Base-by-base conservation (phyloP, 2,888 invertebrate species). In the Apotomis capreana region DNA sequence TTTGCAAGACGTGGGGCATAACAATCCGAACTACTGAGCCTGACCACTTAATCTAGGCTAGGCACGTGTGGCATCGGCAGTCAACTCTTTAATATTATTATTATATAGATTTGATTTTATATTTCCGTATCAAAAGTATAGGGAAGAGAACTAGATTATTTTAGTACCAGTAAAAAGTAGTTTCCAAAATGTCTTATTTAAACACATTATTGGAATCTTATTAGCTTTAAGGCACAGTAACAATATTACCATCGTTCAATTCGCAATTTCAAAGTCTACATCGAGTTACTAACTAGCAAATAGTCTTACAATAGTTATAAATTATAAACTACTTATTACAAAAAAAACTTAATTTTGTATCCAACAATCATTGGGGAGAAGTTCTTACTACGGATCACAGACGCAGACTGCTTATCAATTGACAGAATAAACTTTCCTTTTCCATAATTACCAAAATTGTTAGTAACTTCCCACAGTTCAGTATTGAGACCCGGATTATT, bases 401-500 rank as follows among this genome's bases (percentile, higher is more conserved):
- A 72, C 0, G 88, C 83, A 0, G 91, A 92, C 46, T 88, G 87
- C 36, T 82, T 86, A 51, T 92, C 92, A 0, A 92, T 80, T 0
- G 84, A 75, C 0, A 91, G 59, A 0, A 81, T 82, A 37, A 91
- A 90, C 68, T 83, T 87, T 0, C 90, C 90, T 52, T 84, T 86
- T 8, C 81, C 83, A 0, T 85, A 85, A n/a, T 87, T 87, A 0
- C 78, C 76, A 0, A 82, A 74, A 3, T 87, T 84, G 0, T 84
- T 81, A 5, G 79, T 82, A 0, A 91, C 78, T 62, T 87, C 82
- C 92, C 92, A 92, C 2, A 89, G 51, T 57, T 91, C 89, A 0
- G 91, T 90, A 60, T 91, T 91, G 5, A 92, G 73, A 0, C 89
- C 91, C 0, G 91, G 90, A 52, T 92, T 92, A 60, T 89, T 89